Evolutionary conservation across 2,797 vertebrate species (phyloP).

Genomic region (Halcyon smyrnensis): DNA sequence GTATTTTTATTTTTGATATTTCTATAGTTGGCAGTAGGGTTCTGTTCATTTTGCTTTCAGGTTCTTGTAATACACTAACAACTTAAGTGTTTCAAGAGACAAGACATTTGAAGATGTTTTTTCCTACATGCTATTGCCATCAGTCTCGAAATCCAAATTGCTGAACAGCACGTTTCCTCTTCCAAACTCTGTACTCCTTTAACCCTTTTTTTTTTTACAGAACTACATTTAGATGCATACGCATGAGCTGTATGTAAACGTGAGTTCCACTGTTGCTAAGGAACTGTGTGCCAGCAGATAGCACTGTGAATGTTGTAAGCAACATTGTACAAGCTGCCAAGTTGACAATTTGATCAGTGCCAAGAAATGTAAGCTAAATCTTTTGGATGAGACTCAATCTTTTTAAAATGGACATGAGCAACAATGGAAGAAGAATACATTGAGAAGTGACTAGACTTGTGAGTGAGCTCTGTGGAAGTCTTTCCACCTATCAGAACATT

Average conservation of each 20-base stretch:
- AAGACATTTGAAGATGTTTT: not conserved
- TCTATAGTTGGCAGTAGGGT: not conserved
- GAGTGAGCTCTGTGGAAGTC: not conserved
- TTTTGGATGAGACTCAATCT: not conserved
- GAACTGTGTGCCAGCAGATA: conserved; percentile 44
- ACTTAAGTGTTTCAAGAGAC: not conserved
- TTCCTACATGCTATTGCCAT: not conserved
- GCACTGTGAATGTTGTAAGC: conserved; percentile 4
- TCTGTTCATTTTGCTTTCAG: not conserved
- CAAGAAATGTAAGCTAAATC: not conserved
- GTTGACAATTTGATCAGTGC: not conserved
- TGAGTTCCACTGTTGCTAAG: conserved; percentile 70
- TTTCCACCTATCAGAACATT: not conserved
- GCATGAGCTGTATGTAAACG: conserved; percentile 44
- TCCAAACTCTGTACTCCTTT: conserved; percentile 57
- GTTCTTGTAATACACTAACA: not conserved
- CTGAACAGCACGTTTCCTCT: conserved; percentile 49
- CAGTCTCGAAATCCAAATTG: conserved; percentile 7
- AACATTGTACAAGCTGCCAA: conserved; percentile 33
- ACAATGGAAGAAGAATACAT: conserved; percentile 1
- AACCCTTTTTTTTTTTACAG: conserved; percentile 5
- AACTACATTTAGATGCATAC: conserved; percentile 73
- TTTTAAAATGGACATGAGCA: not conserved
- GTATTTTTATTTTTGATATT: not conserved
- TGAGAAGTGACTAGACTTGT: not conserved